Evolutionary conservation across 2,797 vertebrate species (phyloP).

Genomic region (Rhabdomys pumilio): DNA sequence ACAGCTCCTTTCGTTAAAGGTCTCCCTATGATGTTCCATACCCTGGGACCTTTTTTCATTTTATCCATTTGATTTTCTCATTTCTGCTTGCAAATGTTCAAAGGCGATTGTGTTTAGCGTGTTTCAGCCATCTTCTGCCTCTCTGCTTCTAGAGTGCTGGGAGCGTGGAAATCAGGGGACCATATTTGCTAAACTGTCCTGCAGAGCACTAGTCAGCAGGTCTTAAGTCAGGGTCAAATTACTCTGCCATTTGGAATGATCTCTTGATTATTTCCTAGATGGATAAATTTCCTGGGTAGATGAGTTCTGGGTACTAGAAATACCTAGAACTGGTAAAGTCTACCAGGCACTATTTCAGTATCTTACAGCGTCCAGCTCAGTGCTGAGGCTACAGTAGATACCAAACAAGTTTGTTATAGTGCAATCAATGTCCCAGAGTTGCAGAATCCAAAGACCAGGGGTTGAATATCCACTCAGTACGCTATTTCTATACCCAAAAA

Average conservation of each 20-base stretch:
- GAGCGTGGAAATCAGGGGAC: neutral
- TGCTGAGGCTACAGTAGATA: neutral
- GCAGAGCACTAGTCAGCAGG: neutral
- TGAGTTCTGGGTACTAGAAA: neutral
- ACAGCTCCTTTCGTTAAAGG: neutral
- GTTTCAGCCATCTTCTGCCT: neutral
- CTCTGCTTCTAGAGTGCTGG: neutral
- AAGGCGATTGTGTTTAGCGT: neutral
- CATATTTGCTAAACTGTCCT: neutral
- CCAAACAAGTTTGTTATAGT: neutral
- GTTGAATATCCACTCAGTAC: neutral
- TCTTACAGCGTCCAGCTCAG: neutral
- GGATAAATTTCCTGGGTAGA: neutral
- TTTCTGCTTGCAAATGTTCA: neutral
- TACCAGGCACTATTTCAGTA: neutral
- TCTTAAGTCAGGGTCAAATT: neutral
- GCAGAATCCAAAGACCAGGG: neutral
- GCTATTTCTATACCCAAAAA: neutral
- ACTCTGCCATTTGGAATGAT: neutral
- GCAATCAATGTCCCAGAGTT: neutral
- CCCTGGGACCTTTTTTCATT: neutral
- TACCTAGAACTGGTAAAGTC: neutral
- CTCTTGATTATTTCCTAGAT: constrained; percentile 20
- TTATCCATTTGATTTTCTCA: neutral
- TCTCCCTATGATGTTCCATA: neutral